Evolutionary conservation across 2,888 invertebrate species (phyloP).

Genomic region (Drosophila paucipuncta): DNA sequence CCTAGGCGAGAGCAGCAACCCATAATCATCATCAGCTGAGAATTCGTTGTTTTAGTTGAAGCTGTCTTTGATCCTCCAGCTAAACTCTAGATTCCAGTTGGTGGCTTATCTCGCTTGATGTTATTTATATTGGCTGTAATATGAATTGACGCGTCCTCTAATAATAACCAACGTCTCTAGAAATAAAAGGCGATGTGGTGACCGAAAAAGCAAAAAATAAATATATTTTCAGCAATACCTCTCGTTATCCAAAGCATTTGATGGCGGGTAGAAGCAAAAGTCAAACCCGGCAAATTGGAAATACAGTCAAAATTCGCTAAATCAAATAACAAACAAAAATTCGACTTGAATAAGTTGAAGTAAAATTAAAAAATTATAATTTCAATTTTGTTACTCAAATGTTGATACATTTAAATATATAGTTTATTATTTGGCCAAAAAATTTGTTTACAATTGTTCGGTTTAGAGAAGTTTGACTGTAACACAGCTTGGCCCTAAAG

Average conservation of each 20-base stretch:
- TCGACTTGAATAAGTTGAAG: neutral
- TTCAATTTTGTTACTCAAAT: neutral
- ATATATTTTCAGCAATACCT: constrained; percentile 39
- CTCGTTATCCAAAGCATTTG: constrained; percentile 69
- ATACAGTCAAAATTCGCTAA: constrained; percentile 24
- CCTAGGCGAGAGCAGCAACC: constrained; percentile 67
- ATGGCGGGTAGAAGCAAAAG: constrained; percentile 54
- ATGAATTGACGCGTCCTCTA: constrained; percentile 78
- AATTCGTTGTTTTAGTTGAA: constrained; percentile 10
- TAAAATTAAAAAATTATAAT: neutral
- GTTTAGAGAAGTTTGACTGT: constrained; percentile 4
- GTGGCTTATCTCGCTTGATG: constrained; percentile 46
- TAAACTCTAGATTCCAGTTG: constrained; percentile 12
- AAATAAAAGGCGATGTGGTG: constrained; percentile 29
- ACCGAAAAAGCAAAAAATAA: constrained; percentile 18
- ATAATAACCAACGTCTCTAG: constrained; percentile 63
- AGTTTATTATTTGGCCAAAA: neutral
- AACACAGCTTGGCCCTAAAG: constrained; percentile 52
- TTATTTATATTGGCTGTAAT: constrained; percentile 79
- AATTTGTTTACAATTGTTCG: neutral
- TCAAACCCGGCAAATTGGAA: constrained; percentile 65
- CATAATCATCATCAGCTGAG: constrained; percentile 74
- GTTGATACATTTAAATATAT: neutral
- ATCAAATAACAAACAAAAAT: neutral
- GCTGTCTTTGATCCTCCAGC: constrained; percentile 41